These are phyloP conservation scores for Notospermus geniculatus DNA, from an alignment of 1,140 invertebrate genomes.

Conservation along the genomic window DNA sequence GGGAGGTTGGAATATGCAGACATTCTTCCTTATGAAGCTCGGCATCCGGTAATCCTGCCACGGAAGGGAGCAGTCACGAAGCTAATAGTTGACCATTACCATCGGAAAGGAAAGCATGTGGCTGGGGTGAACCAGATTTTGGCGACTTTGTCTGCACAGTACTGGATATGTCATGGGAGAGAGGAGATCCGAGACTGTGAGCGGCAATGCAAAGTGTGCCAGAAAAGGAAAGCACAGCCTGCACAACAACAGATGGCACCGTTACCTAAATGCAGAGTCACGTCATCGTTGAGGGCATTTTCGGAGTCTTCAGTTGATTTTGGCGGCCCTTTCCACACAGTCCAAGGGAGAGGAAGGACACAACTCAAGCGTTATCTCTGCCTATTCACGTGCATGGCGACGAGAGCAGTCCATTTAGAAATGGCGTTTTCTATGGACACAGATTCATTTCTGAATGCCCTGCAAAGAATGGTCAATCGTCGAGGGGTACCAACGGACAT, in stretches of 20 bases:
- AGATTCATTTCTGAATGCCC: too few species aligned
- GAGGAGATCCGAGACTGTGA: background rate
- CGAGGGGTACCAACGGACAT: too few species aligned
- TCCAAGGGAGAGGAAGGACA: too few species aligned
- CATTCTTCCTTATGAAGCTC: constrained; percentile 13
- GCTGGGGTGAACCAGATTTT: constrained; percentile 1
- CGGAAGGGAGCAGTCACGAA: constrained; percentile 11
- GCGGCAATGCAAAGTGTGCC: background rate
- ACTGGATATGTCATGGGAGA: background rate
- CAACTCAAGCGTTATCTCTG: too few species aligned
- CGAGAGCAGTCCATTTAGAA: too few species aligned
- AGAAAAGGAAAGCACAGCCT: background rate
- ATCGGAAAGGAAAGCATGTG: constrained; percentile 8
- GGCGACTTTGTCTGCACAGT: background rate
- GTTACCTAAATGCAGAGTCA: background rate
- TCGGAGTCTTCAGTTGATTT: too few species aligned
- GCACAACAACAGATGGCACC: constrained; percentile 16
- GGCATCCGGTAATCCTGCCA: constrained; percentile 21
- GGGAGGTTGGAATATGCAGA: constrained; percentile 12
- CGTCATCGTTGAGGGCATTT: background rate
- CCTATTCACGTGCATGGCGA: too few species aligned
- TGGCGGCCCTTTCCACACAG: too few species aligned
- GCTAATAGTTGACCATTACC: constrained; percentile 20
- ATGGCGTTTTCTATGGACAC: too few species aligned
- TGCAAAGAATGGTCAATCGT: too few species aligned